Conservation (phyloP, 2,888 invertebrate genomes). For the Phengaris alcon region DNA sequence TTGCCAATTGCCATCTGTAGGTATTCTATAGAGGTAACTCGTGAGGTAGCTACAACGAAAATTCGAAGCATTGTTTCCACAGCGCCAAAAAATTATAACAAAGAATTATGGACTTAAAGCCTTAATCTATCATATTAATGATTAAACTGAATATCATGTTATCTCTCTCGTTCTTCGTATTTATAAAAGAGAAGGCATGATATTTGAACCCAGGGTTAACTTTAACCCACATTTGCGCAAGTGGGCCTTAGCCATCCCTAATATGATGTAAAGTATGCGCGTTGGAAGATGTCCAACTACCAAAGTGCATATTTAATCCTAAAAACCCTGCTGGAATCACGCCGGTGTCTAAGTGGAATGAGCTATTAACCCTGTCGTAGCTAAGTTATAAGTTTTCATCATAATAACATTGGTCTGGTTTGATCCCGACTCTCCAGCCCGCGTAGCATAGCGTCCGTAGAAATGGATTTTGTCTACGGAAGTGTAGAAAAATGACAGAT, state of each 20-base stretch:
- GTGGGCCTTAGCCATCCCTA: background rate
- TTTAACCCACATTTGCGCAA: too few species aligned
- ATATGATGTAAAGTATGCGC: slow-evolving; percentile 1
- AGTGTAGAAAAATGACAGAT: too few species aligned
- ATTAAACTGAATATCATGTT: too few species aligned
- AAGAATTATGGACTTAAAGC: background rate
- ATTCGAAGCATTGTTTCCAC: background rate
- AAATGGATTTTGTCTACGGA: too few species aligned
- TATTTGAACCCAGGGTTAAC: too few species aligned
- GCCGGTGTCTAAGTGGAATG: background rate
- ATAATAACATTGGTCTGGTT: too few species aligned
- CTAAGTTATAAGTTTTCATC: background rate
- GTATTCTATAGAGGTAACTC: too few species aligned
- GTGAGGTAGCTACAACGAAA: background rate
- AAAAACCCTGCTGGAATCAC: slow-evolving; percentile 13
- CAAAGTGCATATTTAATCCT: slow-evolving; percentile 9
- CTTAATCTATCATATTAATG: background rate
- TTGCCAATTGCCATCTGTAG: too few species aligned
- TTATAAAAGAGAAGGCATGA: too few species aligned
- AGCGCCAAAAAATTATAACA: background rate
- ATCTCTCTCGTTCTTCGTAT: too few species aligned
- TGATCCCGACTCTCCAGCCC: too few species aligned
- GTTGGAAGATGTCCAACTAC: slow-evolving; percentile 12
- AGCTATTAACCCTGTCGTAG: slow-evolving; percentile 7
- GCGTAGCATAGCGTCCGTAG: too few species aligned